Conservation (phyloP, 1,140 invertebrate genomes). For the Mycetomoellerius zeteki region DNA sequence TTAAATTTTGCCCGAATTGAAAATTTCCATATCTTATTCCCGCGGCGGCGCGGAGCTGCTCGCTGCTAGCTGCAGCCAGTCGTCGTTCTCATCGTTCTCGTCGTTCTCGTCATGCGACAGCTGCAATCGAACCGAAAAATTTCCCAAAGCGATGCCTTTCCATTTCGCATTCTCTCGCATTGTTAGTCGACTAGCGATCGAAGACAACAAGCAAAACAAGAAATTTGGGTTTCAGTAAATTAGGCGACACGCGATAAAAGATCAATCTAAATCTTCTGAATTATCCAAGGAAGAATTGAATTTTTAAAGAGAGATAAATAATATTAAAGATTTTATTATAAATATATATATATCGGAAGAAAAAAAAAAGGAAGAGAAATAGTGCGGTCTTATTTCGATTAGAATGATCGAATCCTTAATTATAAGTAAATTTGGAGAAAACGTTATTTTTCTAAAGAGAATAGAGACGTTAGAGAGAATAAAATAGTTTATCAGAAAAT, state of each 20-base stretch:
- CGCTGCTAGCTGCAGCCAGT: conserved; percentile 68
- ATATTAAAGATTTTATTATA: background rate
- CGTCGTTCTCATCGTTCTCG: conserved; percentile 60
- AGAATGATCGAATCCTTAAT: background rate
- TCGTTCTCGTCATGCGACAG: conserved; percentile 71
- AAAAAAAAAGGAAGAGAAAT: background rate
- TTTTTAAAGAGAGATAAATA: background rate
- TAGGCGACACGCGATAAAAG: background rate
- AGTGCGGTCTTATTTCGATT: background rate
- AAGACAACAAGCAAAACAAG: conserved; percentile 37
- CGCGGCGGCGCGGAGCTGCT: conserved; percentile 58
- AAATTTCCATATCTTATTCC: conserved; percentile 85
- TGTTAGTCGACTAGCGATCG: conserved; percentile 52
- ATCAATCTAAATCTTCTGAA: background rate
- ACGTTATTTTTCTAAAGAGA: background rate
- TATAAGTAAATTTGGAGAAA: background rate
- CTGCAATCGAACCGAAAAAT: conserved; percentile 77
- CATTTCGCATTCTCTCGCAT: conserved; percentile 43
- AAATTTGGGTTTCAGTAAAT: conserved; percentile 27
- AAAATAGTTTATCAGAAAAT: background rate
- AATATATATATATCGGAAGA: too few species aligned
- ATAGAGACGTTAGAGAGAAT: background rate
- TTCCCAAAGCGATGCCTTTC: conserved; percentile 68
- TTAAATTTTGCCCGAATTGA: conserved; percentile 85
- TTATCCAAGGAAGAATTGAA: background rate